Conservation (phyloP, 37 sponge, comb jelly and placozoan species). For the Spongia lamella region DNA sequence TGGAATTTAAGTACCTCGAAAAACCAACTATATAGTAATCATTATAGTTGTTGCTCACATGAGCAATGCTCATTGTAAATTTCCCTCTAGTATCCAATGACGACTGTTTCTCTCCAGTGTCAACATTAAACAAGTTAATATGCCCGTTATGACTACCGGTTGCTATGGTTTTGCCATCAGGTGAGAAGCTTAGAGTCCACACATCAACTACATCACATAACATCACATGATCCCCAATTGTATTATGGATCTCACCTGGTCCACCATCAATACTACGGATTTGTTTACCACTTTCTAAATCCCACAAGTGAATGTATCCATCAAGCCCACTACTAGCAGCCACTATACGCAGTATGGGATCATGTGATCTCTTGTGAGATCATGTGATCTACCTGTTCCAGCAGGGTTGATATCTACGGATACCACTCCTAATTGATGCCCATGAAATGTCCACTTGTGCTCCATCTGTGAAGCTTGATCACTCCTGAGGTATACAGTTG, state of each 20-base stretch:
- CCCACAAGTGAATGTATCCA: slow-evolving; percentile 89
- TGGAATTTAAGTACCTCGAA: too few species aligned
- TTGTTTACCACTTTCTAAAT: slow-evolving; percentile 80
- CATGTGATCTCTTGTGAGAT: background rate
- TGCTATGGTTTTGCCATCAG: slow-evolving; percentile 76
- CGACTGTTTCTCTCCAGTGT: slow-evolving; percentile 75
- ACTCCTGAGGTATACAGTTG: slow-evolving; percentile 48
- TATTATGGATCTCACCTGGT: slow-evolving; percentile 54
- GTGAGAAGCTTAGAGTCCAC: slow-evolving; percentile 92
- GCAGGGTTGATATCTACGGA: slow-evolving; percentile 85
- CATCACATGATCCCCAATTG: background rate
- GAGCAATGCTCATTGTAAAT: slow-evolving; percentile 92
- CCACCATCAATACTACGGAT: slow-evolving; percentile 87
- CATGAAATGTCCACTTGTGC: slow-evolving; percentile 82
- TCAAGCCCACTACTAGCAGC: slow-evolving; percentile 96
- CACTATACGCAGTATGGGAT: slow-evolving; percentile 36
- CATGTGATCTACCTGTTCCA: slow-evolving; percentile 57
- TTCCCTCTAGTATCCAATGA: slow-evolving; percentile 94
- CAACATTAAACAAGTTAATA: slow-evolving; percentile 87
- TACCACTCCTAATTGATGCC: slow-evolving; percentile 96
- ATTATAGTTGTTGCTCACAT: slow-evolving; percentile 48
- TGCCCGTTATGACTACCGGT: slow-evolving; percentile 96
- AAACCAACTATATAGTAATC: too few species aligned
- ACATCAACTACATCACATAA: slow-evolving; percentile 72
- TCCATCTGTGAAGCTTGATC: slow-evolving; percentile 47